Evolutionary conservation across 2,888 invertebrate species (phyloP), one percentile per base, ranked within the genome.

Genomic region (Lepidocyrtoides sp.): DNA sequence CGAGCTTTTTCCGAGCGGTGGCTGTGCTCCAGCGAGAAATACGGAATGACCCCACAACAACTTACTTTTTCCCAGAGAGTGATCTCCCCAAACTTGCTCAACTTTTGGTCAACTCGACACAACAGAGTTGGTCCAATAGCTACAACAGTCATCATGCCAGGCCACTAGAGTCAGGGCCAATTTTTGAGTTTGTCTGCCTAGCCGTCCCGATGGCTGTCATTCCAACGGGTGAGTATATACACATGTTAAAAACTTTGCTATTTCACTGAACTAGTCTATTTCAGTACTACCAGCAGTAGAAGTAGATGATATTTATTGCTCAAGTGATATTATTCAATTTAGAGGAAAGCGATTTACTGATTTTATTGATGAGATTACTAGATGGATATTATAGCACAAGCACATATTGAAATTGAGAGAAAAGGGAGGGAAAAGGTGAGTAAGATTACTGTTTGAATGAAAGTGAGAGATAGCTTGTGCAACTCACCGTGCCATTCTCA

Each of bases 101-200:
- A 60, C 83, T 93, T 69, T 90, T 93, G 60, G 92, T 92, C 60
- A 93, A 93, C 84, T 84, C 93, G 10, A 89, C 92, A 20, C 17
- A 88, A 2, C 91, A 91, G 51, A 72, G 75, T 69, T 87, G 88
- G 36, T 91, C 84, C 48, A 8, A 91, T 48, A 63, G 48, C 36
- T 51, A 72, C 81, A 63, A 75, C 8, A 83, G 54, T 17, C 81
- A 86, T 63, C 44, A 69, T 23, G 20, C 60, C 17, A 87, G 87
- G 60, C 86, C 91, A 26, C 63, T 82, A 69, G 93, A 93, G 77
- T 93, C 92, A 0, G 94, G 94, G 5, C 93, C 94, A 12, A 91
- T 94, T 32, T 94, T 93, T 85, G 93, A 94, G 87, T 93, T 94
- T 86, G 92, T 93, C 14, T 94, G 94, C 84, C 81, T 91, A n/a